A percentile compares a stretch with the other conserved stretches of the same genome.
Evolutionary conservation across 1,140 invertebrate genomes (phyloP).

Genomic region (Lerema accius): DNA sequence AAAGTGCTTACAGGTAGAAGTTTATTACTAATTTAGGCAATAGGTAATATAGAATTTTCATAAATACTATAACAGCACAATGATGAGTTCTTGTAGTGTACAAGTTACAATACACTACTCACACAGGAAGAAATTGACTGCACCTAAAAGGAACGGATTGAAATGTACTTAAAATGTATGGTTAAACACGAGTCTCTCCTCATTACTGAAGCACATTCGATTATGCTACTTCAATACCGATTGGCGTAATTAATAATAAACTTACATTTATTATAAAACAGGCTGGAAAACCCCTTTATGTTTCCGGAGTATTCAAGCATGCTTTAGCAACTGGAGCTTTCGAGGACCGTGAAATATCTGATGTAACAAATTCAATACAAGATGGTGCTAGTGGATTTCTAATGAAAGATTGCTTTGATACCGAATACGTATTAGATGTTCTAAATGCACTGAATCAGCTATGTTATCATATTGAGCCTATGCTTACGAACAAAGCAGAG

Average conservation of each 20-base stretch:
- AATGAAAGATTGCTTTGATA: slow-evolving; percentile 46
- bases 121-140: too few relatives aligned
- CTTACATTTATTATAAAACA: slow-evolving; percentile 38
- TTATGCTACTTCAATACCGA: too few relatives aligned
- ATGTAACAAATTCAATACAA: slow-evolving; percentile 59
- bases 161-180: neutral
- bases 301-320: slow-evolving; percentile 53
- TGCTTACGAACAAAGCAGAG: slow-evolving; percentile 39
- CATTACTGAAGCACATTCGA: too few relatives aligned
- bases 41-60: too few relatives aligned
- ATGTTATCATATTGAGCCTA: slow-evolving; percentile 52
- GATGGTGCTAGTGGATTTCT: slow-evolving; percentile 61
- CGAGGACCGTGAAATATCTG: slow-evolving; percentile 49
- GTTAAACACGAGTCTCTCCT: too few relatives aligned
- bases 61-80: too few relatives aligned
- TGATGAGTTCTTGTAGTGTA: too few relatives aligned
- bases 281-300: slow-evolving; percentile 61
- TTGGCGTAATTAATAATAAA: too few relatives aligned
- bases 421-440: slow-evolving; percentile 39
- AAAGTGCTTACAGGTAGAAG: slow-evolving; percentile 59
- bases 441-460: slow-evolving; percentile 51
- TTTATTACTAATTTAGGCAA: neutral
- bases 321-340: slow-evolving; percentile 42
- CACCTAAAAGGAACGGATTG: slow-evolving; percentile 1
- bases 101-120: too few relatives aligned